These are phyloP conservation scores for Sciurus niger DNA, from an alignment of 2,113 vertebrate genomes.

Conservation along the genomic window DNA sequence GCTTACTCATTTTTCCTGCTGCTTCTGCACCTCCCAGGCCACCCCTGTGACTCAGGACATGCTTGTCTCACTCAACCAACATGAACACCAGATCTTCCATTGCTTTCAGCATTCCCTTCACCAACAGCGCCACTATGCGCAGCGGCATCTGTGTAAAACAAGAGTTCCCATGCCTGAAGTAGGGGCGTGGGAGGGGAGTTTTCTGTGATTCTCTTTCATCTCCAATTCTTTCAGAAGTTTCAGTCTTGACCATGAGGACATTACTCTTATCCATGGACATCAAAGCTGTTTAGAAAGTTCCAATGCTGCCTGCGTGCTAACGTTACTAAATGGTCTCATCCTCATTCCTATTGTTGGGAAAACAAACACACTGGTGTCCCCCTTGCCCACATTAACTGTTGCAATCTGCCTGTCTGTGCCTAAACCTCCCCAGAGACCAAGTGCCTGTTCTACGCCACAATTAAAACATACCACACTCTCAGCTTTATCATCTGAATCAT, in stretches of 20 bases:
- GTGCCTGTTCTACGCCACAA: not conserved
- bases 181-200: not conserved
- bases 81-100: not conserved
- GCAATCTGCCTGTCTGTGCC: not conserved
- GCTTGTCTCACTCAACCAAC: not conserved
- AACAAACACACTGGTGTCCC: not conserved
- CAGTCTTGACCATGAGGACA: slow-evolving; percentile 43
- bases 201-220: slow-evolving; percentile 38
- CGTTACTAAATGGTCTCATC: slow-evolving; percentile 43
- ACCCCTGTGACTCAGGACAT: not conserved
- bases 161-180: not conserved
- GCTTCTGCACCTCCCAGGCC: not conserved
- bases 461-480: not conserved
- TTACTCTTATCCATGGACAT: slow-evolving; percentile 57
- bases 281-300: slow-evolving; percentile 35
- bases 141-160: not conserved
- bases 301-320: not conserved
- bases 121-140: not conserved
- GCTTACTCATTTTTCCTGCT: not conserved
- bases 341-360: not conserved
- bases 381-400: not conserved
- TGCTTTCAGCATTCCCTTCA: not conserved
- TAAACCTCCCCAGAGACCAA: not conserved
- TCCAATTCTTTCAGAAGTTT: slow-evolving; percentile 65
- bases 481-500: not conserved